These are phyloP conservation scores for Diloba caeruleocephala DNA, from an alignment of 2,888 invertebrate species.

Conservation along the genomic window DNA sequence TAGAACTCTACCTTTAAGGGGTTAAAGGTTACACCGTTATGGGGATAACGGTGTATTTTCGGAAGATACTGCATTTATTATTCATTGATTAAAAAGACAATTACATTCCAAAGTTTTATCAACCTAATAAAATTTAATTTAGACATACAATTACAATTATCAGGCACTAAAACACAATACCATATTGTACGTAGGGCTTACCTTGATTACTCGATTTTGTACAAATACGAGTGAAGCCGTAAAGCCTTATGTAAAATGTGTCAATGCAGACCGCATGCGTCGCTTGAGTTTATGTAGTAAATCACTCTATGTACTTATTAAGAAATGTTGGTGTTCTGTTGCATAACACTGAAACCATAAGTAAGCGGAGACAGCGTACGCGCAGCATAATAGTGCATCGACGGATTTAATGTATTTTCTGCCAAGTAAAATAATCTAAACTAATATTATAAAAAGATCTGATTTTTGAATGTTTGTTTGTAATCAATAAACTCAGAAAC, in stretches of 20 bases:
- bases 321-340: constrained; percentile 30
- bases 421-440: no score
- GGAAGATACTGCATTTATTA: no score
- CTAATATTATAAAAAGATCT: no score
- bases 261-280: constrained; percentile 52
- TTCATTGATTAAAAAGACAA: no score
- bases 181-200: constrained; percentile 3
- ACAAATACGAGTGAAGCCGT: constrained; percentile 18
- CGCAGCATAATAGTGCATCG: constrained; percentile 13
- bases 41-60: no score
- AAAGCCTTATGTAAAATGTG: constrained; percentile 50
- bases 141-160: not conserved
- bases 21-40: no score
- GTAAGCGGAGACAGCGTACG: constrained; percentile 4
- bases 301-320: constrained; percentile 39
- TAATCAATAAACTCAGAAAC: no score
- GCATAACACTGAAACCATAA: constrained; percentile 31
- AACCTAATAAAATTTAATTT: no score
- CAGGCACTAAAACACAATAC: constrained; percentile 12
- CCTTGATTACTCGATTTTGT: constrained; percentile 16
- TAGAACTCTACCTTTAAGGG: no score
- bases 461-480: no score
- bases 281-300: constrained; percentile 26
- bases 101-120: no score
- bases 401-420: no score